Conservation (phyloP, 2,797 vertebrate genomes). For the Phrynocephalus guinanensis region DNA sequence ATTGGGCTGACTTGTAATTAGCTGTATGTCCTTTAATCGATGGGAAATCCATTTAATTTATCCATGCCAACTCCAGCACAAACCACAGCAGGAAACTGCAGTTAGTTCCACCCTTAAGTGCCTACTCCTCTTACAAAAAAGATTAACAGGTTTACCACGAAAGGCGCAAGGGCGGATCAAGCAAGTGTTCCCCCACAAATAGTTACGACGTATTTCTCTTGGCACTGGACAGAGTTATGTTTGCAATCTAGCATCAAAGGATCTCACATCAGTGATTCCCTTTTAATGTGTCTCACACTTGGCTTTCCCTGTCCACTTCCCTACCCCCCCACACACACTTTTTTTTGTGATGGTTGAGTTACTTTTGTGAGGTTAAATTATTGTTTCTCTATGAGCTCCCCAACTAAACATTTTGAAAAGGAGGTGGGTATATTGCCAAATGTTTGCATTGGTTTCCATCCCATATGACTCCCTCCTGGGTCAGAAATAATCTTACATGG, state of each 20-base stretch:
- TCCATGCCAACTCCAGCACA: too few relatives aligned
- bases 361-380: slow-evolving; percentile 12
- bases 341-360: slow-evolving; percentile 15
- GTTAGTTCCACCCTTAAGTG: too few relatives aligned
- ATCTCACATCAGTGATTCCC: background rate
- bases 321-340: background rate
- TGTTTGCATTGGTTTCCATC: slow-evolving; percentile 32
- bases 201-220: slow-evolving; percentile 9
- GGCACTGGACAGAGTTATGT: slow-evolving; percentile 8
- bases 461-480: slow-evolving; percentile 12
- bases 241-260: slow-evolving; percentile 22
- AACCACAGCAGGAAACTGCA: too few relatives aligned
- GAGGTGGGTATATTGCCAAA: slow-evolving; percentile 27
- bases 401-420: slow-evolving; percentile 28
- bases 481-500: slow-evolving; percentile 36
- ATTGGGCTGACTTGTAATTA: too few relatives aligned
- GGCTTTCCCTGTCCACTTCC: background rate
- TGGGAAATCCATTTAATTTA: too few relatives aligned
- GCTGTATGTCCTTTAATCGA: too few relatives aligned
- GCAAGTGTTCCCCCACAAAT: background rate
- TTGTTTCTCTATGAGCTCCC: background rate
- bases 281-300: background rate
- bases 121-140: too few relatives aligned
- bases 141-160: background rate
- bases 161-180: background rate